Evolutionary conservation across 2,888 invertebrate species (phyloP), one percentile per base, ranked within the genome.

Genomic region (Cheilosia pagana): DNA sequence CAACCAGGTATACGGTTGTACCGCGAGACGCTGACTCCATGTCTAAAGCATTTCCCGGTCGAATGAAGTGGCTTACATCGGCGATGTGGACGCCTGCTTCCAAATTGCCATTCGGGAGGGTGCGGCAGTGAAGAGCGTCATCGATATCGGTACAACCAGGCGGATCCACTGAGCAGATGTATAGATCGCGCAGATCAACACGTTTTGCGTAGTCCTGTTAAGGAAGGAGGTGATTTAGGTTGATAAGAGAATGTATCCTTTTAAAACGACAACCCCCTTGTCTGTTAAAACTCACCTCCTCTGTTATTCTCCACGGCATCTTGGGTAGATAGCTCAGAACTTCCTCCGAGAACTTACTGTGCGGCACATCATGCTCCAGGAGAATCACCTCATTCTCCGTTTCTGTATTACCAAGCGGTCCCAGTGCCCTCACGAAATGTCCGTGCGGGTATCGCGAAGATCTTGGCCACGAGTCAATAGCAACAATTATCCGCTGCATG

Each of bases 141-240:
- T 99, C 99, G 86, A 99, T 99, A 91, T 99, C 99, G 0, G 99
- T 99, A 91, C 99, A 99, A 0, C 99, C 99, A 0, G 98, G 98
- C 2, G 99, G 99, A 93, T 99, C 99, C 0, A 99, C 98, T 0
- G 98, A 98, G 89, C 98, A 99, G 52, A 99, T 95, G 88, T 95
- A 95, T 3, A 98, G 90, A 70, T 96, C 94, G 12, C 99, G 95
- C 1, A 99, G 93, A 91, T 99, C 98, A 10, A 94, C 95, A 23
- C 99, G 94, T 88, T 94, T 94, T 23, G 94, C 93, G 79, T 95
- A 93, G 90, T 97, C 97, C 95, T 96, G 88, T 1, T 89, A 89
- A 87, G 85, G 72, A 52, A 10, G n/a, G 10, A 16, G 10, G 8
- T 7, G 19, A 8, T 16, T 8, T 16, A 45, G 3, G 19, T n/a